phyloP scores from a whole-genome alignment of 2,113 vertebrate species.

The Shinisaurus crocodilurus region DNA sequence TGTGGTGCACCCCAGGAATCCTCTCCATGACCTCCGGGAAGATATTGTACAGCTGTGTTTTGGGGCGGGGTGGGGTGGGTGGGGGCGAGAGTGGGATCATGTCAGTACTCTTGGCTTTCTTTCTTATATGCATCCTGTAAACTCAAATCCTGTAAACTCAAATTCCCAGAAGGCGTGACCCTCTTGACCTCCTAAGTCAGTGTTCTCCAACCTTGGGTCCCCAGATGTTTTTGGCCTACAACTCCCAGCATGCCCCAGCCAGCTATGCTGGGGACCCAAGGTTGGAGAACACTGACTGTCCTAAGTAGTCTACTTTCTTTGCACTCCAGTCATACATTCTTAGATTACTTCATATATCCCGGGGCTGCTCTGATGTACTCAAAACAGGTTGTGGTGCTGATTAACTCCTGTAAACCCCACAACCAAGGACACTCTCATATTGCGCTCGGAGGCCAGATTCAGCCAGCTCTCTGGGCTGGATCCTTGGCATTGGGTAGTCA shows the following conservation, averaged over 20 bases:
- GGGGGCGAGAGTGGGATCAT: background rate
- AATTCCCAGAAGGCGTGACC: background rate
- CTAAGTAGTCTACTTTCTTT: too few relatives aligned
- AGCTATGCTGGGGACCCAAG: too few relatives aligned
- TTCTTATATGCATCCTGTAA: background rate
- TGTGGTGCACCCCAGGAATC: background rate
- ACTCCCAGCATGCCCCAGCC: too few relatives aligned
- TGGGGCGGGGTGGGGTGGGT: too few relatives aligned
- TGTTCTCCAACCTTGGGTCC: too few relatives aligned
- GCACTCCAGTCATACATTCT: background rate
- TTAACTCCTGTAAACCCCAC: background rate
- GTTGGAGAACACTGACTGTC: too few relatives aligned
- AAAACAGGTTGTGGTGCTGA: background rate
- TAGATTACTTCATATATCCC: background rate
- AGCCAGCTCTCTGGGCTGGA: background rate
- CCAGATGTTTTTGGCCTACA: too few relatives aligned
- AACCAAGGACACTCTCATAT: background rate
- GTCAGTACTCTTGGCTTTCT: background rate
- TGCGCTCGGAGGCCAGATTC: background rate
- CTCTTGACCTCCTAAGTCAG: too few relatives aligned
- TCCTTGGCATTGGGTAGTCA: too few relatives aligned
- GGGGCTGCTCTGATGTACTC: background rate
- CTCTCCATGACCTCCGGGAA: conserved; percentile 6
- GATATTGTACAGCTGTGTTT: background rate
- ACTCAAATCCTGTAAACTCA: too few relatives aligned